Evolutionary conservation across 2,888 invertebrate species (phyloP), one percentile per base, ranked within the genome.

Genomic region (Mamestra brassicae): DNA sequence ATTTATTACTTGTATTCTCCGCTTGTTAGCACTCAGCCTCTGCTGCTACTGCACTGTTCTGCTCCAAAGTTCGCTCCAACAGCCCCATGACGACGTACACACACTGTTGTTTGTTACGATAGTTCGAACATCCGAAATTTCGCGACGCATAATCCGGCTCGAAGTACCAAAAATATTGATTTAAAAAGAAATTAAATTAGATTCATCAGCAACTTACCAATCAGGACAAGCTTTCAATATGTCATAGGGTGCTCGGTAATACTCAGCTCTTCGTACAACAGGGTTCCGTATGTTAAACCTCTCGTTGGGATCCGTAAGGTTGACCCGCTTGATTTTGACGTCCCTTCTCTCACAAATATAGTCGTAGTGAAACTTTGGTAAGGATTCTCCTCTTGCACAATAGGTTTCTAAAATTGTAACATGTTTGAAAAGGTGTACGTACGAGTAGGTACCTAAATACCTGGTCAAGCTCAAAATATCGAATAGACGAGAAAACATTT

Each of bases 281-380:
- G 96, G 95, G 78, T 95, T 96, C 26, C 94, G 87, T 65, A 96
- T 93, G 70, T 96, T 96, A 71, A 94, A 96, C 75, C 96, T 88
- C 82, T 96, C 96, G 77, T 95, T 96, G 0, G 96, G 94, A 73
- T 96, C 96, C 0, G 96, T 94, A 34, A 96, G 86, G 80, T 96
- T 96, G 6, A 96, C 90, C 6, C 90, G 92, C 78, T 95, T 95
- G n/a, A 96, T 93, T 80, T 94, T 95, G 6, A 96, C 91, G 58
- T 95, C 95, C 66, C 93, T 87, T 60, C 96, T 89, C 80, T 96
- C 96, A 76, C 96, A 96, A 52, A 96, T 95, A 76, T 96, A 96
- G 83, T 96, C 96, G 86, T 96, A 96, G 80, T 96, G 96, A 80
- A 96, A 96, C 83, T 96, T 96, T 0, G 95, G 95, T 4, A 96